A percentile compares a stretch with the other conserved stretches of the same genome.
phyloP scores from a whole-genome alignment of 2,113 vertebrate genomes.

The Triplophysa siluroides region DNA sequence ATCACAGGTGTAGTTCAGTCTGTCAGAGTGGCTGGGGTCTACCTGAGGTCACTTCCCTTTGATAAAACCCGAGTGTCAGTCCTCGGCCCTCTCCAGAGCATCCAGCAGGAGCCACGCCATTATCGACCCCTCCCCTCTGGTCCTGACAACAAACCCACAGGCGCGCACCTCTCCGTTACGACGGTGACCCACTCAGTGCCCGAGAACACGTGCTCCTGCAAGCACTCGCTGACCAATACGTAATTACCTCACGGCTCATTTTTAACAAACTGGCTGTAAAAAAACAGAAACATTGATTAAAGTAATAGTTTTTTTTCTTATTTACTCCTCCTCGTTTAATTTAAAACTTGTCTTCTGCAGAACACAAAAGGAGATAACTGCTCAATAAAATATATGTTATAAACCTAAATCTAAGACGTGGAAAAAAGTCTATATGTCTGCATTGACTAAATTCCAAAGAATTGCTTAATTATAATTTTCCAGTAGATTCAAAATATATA shows the following conservation, averaged over 20 bases:
- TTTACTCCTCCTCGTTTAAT: no score
- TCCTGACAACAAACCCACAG: slow-evolving; percentile 51
- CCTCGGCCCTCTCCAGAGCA: slow-evolving; percentile 11
- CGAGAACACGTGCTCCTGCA: slow-evolving; percentile 38
- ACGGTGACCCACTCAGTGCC: slow-evolving; percentile 44
- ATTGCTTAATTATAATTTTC: no score
- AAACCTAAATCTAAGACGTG: no score
- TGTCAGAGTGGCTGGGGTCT: slow-evolving; percentile 22
- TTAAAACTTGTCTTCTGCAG: no score
- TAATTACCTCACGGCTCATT: slow-evolving; percentile 42
- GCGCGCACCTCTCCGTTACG: slow-evolving; percentile 53
- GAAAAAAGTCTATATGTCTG: no score
- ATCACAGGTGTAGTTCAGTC: slow-evolving; percentile 33
- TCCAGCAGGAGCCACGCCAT: not conserved
- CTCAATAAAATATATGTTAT: no score
- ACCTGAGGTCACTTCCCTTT: slow-evolving; percentile 42
- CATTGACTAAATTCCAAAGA: no score
- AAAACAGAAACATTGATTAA: no score
- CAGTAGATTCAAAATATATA: no score
- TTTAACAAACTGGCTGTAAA: slow-evolving; percentile 24
- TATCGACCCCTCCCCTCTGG: slow-evolving; percentile 36
- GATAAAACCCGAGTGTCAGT: slow-evolving; percentile 27
- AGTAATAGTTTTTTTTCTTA: no score
- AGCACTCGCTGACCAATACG: slow-evolving; percentile 40
- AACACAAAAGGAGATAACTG: no score